These are phyloP conservation scores for Malthinus seriepunctatus DNA, from an alignment of 2,888 invertebrate genomes.

Conservation along the genomic window DNA sequence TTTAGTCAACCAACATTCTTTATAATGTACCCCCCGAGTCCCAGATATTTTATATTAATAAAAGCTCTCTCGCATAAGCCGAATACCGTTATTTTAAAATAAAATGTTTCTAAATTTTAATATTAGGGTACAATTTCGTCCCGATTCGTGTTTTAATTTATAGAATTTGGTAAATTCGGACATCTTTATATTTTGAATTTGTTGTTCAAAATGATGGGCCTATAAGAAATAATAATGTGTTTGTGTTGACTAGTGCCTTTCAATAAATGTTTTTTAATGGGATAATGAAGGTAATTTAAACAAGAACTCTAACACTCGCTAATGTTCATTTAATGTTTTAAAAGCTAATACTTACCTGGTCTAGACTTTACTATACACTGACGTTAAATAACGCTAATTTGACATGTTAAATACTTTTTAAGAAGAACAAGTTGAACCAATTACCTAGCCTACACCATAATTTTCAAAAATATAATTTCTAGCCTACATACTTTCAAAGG, in stretches of 20 bases:
- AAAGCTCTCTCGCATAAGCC: background rate
- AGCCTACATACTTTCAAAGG: too few relatives aligned
- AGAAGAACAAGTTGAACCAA: conserved; percentile 34
- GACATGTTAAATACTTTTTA: conserved; percentile 44
- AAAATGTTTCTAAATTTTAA: background rate
- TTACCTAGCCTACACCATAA: conserved; percentile 13
- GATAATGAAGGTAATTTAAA: conserved; percentile 33
- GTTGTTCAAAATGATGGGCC: conserved; percentile 18
- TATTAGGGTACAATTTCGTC: too few relatives aligned
- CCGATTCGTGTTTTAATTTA: background rate
- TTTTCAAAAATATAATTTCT: too few relatives aligned
- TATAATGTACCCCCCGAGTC: too few relatives aligned
- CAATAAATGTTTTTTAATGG: conserved; percentile 33
- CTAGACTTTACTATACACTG: conserved; percentile 42
- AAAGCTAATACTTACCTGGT: conserved; percentile 44
- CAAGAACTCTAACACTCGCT: conserved; percentile 42
- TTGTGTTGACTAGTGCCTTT: conserved; percentile 15
- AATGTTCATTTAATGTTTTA: conserved; percentile 44
- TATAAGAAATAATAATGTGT: conserved; percentile 21
- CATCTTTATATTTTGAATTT: conserved; percentile 20
- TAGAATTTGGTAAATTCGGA: conserved; percentile 13
- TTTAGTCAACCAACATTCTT: too few relatives aligned
- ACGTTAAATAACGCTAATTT: conserved; percentile 50
- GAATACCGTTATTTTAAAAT: background rate
- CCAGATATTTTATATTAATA: too few relatives aligned